Base-by-base conservation (phyloP, 2,888 invertebrate genomes). In the Lepidocyrtinus sp. region DNA sequence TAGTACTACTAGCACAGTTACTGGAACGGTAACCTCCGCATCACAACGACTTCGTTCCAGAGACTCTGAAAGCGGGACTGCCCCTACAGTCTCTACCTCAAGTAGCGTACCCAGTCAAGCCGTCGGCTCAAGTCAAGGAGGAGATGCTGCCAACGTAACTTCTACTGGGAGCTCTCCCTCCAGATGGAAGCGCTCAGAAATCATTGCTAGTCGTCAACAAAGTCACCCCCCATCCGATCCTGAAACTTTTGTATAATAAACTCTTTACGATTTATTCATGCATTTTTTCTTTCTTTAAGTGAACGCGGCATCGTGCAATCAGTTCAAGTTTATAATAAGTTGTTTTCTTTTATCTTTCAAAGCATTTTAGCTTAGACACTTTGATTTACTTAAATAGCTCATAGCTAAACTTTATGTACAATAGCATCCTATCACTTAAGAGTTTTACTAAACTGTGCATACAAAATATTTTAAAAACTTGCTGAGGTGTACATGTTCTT, bases 181-280 rank as follows among this genome's bases (percentile, higher is more conserved):
- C 94, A 22, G 85, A 21, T 95, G 94, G 91, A 95, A 95, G 89
- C 90, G 95, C 82, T 92, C 94, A 81, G 95, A 95, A 89, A 90
- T 95, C 76, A 95, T 95, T 87, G 94, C 95, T 61, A 95, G 95
- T 89, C 94, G 94, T 9, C 82, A 82, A 63, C 75, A 78, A 63
- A 74, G 70, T 64, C 71, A 70, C 50, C 50, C 82, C 21, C 62
- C 79, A 62, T 67, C 65, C 84, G 88, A 89, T 62, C 85, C 83
- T n/a, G 86, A 85, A 79, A 86, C 86, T 55, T 83, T 85, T 26
- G 83, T 85, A 27, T 86, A 75, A 36, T 5, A 36, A 9, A 12
- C 36, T 9, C 7, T 36, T 36, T 5, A 36, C 36, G 12, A 12
- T 36, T 9, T 5, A 5, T 5, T 9, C 36, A 9, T 36, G 36